Conservation (phyloP, 2,113 vertebrate genomes). For the Cercopithecus mona region DNA sequence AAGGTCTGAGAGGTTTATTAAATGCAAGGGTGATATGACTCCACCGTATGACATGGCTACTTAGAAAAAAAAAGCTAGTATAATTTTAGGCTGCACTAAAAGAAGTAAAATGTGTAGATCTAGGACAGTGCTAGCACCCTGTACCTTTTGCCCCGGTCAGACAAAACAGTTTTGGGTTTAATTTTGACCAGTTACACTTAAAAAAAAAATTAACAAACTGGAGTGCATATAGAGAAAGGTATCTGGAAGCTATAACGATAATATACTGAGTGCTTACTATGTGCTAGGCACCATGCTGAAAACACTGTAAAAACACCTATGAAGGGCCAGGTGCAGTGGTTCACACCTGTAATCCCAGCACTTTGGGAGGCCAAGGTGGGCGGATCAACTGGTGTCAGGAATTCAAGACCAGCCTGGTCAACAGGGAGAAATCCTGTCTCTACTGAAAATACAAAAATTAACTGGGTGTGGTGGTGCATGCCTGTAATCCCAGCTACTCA, state of each 20-base stretch:
- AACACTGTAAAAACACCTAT: background rate
- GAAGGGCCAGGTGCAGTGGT: too few relatives aligned
- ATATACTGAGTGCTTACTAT: background rate
- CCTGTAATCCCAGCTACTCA: background rate
- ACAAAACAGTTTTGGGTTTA: background rate
- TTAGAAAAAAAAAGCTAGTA: background rate
- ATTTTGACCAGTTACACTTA: background rate
- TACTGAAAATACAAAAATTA: background rate
- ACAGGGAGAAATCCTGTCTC: background rate
- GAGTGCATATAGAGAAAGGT: background rate
- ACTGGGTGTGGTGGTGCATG: background rate
- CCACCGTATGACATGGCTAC: background rate
- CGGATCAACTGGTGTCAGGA: background rate
- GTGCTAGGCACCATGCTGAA: background rate
- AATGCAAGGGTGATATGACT: background rate
- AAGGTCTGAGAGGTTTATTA: background rate
- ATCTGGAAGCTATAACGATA: background rate
- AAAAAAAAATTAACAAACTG: background rate
- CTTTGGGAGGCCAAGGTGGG: too few relatives aligned
- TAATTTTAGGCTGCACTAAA: background rate
- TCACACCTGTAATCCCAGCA: too few relatives aligned
- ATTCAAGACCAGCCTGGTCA: background rate
- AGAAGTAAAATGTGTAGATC: background rate
- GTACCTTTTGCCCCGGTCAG: background rate
- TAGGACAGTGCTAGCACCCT: background rate